Evolutionary conservation across 2,888 invertebrate species (phyloP).

Genomic region (Hypselothyrea guttata): DNA sequence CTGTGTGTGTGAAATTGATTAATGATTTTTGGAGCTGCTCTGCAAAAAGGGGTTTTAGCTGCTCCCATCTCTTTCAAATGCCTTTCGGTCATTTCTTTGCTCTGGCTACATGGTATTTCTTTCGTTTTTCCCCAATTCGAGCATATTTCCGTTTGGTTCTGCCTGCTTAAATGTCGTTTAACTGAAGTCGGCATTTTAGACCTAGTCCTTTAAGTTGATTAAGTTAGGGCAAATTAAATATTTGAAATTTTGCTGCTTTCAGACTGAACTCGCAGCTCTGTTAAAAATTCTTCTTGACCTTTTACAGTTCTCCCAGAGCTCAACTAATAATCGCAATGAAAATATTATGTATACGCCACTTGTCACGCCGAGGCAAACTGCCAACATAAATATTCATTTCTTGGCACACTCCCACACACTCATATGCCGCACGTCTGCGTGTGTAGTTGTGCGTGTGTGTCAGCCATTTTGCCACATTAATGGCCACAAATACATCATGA

Average conservation of each 20-base stretch:
- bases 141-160: no score
- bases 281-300: no score
- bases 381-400: slow-evolving; percentile 69
- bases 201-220: no score
- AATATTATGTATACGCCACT: slow-evolving; percentile 67
- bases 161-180: no score
- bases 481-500: slow-evolving; percentile 74
- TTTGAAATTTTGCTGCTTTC: no score
- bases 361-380: slow-evolving; percentile 37
- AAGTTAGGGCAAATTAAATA: no score
- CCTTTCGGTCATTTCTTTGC: no score
- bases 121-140: no score
- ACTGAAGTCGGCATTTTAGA: no score
- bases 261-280: no score
- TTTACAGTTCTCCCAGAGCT: slow-evolving; percentile 1
- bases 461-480: slow-evolving; percentile 70
- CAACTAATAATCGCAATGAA: slow-evolving; percentile 59
- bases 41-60: slow-evolving; percentile 16
- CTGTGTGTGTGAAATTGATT: slow-evolving; percentile 46
- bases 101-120: no score
- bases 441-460: slow-evolving; percentile 25
- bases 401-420: slow-evolving; percentile 33
- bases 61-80: no score
- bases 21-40: slow-evolving; percentile 46
- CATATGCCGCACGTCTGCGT: slow-evolving; percentile 12